Evolutionary conservation across 2,113 vertebrate species (phyloP).

Genomic region (Lophochroa leadbeateri): DNA sequence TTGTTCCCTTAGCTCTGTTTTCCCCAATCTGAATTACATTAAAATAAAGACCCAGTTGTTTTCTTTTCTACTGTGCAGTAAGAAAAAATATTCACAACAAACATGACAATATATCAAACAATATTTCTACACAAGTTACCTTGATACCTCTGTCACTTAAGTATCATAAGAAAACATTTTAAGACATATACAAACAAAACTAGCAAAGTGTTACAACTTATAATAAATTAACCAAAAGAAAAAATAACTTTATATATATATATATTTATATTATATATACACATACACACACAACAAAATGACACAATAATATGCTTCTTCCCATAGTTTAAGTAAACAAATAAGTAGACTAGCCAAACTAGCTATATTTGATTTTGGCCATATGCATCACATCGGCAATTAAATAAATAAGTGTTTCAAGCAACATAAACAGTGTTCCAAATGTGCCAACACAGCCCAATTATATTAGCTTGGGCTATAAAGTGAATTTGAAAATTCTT

Average conservation of each 20-base stretch:
- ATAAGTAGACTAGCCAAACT: slow-evolving; percentile 99
- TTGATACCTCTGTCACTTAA: slow-evolving; percentile 92
- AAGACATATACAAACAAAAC: slow-evolving; percentile 99
- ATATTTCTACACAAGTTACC: slow-evolving; percentile 99
- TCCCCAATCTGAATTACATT: slow-evolving; percentile 86
- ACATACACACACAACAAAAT: slow-evolving; percentile 98
- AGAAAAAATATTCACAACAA: slow-evolving; percentile 97
- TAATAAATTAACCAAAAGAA: slow-evolving; percentile 99
- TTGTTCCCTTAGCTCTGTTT: slow-evolving; percentile 99
- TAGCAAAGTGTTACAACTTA: slow-evolving; percentile 98
- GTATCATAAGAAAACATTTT: slow-evolving; percentile 99
- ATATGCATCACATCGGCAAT: slow-evolving; percentile 98
- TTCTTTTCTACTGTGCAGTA: slow-evolving; percentile 88
- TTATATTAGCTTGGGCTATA: slow-evolving; percentile 85
- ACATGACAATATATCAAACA: slow-evolving; percentile 99
- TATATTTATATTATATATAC: slow-evolving; percentile 94
- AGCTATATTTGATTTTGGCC: slow-evolving; percentile 99
- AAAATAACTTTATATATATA: slow-evolving; percentile 99
- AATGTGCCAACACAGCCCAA: slow-evolving; percentile 87
- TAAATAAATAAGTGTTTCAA: slow-evolving; percentile 93
- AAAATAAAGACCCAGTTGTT: slow-evolving; percentile 85
- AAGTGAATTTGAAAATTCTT: slow-evolving; percentile 85
- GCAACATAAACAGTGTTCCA: slow-evolving; percentile 94
- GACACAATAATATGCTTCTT: slow-evolving; percentile 99
- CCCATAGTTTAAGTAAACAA: slow-evolving; percentile 98